These are phyloP conservation scores for Spheniscus humboldti DNA, from an alignment of 2,797 vertebrate genomes.

Conservation along the genomic window DNA sequence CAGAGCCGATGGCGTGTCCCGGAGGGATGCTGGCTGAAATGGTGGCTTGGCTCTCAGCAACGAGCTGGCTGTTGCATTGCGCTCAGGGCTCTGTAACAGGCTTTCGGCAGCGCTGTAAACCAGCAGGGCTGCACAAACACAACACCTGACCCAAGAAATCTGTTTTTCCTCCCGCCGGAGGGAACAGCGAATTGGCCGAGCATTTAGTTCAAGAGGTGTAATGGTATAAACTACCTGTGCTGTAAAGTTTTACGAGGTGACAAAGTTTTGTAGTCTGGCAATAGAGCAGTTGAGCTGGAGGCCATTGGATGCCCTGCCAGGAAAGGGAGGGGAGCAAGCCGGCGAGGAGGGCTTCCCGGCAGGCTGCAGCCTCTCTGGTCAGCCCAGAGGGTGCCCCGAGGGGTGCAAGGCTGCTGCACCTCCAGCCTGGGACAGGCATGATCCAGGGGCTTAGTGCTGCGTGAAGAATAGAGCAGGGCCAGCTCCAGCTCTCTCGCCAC, in stretches of 20 bases:
- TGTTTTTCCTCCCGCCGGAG: neutral
- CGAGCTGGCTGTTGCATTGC: neutral
- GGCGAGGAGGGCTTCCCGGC: neutral
- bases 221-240: neutral
- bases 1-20: accelerated
- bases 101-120: neutral
- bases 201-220: conserved; percentile 18
- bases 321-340: neutral
- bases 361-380: neutral
- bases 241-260: conserved; percentile 44
- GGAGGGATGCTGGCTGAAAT: neutral
- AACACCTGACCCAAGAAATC: neutral
- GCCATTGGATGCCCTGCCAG: neutral
- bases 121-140: neutral
- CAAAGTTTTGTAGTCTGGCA: conserved; percentile 36
- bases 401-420: neutral
- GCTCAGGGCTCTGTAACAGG: neutral
- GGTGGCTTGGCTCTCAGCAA: neutral
- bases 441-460: neutral
- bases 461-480: neutral
- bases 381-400: neutral
- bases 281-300: neutral
- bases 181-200: neutral
- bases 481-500: neutral
- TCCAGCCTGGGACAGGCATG: neutral